Base-by-base conservation (phyloP, 2,888 invertebrate genomes). In the Leptodirus hochenwartii region DNA sequence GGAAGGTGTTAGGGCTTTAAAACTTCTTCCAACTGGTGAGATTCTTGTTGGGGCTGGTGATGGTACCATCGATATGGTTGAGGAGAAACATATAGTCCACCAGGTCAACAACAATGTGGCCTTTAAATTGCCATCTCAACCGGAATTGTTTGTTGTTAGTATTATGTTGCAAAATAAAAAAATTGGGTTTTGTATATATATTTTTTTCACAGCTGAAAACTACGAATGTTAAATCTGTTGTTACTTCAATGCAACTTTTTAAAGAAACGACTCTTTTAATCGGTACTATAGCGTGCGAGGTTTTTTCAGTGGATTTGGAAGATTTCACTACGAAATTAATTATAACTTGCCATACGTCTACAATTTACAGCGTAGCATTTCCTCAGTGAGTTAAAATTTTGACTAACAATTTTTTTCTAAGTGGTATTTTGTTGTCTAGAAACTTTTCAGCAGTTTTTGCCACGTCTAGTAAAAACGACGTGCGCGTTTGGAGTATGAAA, bases 391-490 rank as follows among this genome's bases (percentile, higher is more conserved):
- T 51, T 13, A 26, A 24, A 5, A 4, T 3, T 26, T n/a, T 14
- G 11, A 20, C 6, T 8, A 20, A 20, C 20, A 20, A 6, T 20
- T 20, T 20, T 20, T 20, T 20, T 20, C 8, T 6, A 20, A 8
- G 6, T n/a, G n/a, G 20, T 20, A 6, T 24, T 28, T 15, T 15
- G 15, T 29, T 38, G 54, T 51, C 2, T 43, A 85, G 84, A 33
- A 66, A 74, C 35, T 76, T 75, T 55, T 76, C 81, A 0, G 73
- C 79, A 32, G 77, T 90, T 32, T 87, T 91, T 56, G 84, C 85
- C 22, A 87, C 88, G 1, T 80, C 77, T 22, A 79, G 87, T 31
- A 67, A 74, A 44, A 74, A 88, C 44, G 79, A 80, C 43, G 75
- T 91, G 28, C 66, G 91, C 32, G 69, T 91, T 35, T 93, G 91